phyloP scores from a whole-genome alignment of 2,113 vertebrate genomes.

The Myotis brandtii region DNA sequence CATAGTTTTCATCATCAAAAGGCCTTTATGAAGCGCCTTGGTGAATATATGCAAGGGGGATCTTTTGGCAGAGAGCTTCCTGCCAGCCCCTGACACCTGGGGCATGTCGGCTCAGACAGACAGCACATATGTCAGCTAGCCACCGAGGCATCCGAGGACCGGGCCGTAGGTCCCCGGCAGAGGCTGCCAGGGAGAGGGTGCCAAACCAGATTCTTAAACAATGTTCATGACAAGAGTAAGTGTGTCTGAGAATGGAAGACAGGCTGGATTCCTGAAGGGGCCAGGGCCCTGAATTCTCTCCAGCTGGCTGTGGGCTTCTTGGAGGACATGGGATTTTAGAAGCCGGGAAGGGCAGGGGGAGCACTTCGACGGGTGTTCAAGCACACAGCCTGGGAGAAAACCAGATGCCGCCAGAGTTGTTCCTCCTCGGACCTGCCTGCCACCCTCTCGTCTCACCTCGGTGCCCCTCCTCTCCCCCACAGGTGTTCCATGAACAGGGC shows the following conservation, averaged over 20 bases:
- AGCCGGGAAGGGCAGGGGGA: neutral
- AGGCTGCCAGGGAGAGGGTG: neutral
- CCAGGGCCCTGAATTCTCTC: neutral
- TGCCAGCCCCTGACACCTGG: neutral
- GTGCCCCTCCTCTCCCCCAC: neutral
- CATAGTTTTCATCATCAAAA: slow-evolving; percentile 65
- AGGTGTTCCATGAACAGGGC: slow-evolving; percentile 94
- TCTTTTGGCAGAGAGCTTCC: neutral
- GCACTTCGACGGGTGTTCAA: neutral
- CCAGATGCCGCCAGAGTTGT: fast-evolving
- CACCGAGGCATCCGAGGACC: neutral
- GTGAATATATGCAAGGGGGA: neutral
- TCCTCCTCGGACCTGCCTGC: neutral
- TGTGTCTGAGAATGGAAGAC: neutral
- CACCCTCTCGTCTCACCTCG: neutral
- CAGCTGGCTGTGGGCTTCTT: neutral
- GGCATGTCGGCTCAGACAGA: neutral
- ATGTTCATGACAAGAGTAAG: slow-evolving; percentile 67
- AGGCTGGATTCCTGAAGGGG: neutral
- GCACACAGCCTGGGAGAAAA: neutral
- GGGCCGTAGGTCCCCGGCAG: slow-evolving; percentile 17
- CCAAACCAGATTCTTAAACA: neutral
- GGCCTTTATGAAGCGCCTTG: slow-evolving; percentile 75
- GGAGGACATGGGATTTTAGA: neutral
- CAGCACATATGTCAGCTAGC: neutral